Evolutionary conservation across 2,888 invertebrate genomes (phyloP), one percentile per base, ranked within the genome.

Genomic region (Trissolcus japonicus): DNA sequence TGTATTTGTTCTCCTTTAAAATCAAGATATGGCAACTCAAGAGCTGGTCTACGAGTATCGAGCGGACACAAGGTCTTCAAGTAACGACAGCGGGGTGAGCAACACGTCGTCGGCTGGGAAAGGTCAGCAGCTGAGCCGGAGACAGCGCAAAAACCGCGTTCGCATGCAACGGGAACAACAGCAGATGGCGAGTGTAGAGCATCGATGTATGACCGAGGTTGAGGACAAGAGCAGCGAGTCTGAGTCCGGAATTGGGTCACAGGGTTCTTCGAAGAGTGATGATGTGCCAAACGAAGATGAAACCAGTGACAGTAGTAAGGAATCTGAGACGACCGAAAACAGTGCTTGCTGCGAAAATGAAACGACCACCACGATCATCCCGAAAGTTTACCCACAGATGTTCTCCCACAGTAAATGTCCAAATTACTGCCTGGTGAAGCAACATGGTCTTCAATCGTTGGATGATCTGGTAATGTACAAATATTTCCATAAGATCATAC

Each of bases 121-220:
- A 19, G 55, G n/a, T 9, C 65, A 59, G 16, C 48, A 63, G 0
- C 53, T 92, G 90, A 88, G 90, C 43, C 87, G 92, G 1, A 86
- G 91, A 2, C 91, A 92, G 81, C 87, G 90, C 13, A 92, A 91
- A 81, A 92, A 92, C 81, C 87, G 91, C 1, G 86, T 83, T 0
- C 79, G 86, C 55, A 72, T 77, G 0, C 80, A 84, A 0, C 85
- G 84, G 3, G 83, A 82, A 17, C 82, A 72, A 9, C 57, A 71
- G 21, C 60, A 60, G 35, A 35, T 54, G 17, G 29, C 35, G 11
- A 35, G 9, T 6, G 35, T 11, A 35, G 35, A 35, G 11, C 35
- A 9, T 6, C 35, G 35, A 7, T 35, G 35, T 35, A 35, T 35
- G 9, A 35, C 35, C 7, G 68, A 69, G 19, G 53, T 14, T 6